Conservation (phyloP, 1,140 invertebrate species). For the Eueides isabella region DNA sequence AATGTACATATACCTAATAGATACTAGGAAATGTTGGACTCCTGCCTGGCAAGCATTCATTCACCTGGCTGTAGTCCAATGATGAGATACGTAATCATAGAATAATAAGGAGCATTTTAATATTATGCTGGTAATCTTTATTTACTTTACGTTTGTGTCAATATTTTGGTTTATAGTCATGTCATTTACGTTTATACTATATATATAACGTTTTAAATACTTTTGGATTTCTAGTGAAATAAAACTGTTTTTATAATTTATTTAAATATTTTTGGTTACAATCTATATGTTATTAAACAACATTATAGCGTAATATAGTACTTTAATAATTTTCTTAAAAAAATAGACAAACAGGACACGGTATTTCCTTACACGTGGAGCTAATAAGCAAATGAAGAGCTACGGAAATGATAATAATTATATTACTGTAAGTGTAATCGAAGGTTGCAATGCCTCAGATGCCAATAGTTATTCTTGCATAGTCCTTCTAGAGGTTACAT, state of each 20-base stretch:
- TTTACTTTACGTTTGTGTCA: neutral
- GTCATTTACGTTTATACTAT: neutral
- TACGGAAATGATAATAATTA: slow-evolving; percentile 56
- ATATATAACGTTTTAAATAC: too few species aligned
- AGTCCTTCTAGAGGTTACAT: slow-evolving; percentile 23
- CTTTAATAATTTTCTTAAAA: neutral
- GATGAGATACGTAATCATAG: slow-evolving; percentile 44
- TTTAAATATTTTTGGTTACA: neutral
- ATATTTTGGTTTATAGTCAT: neutral
- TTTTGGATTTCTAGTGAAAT: neutral
- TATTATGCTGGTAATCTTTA: slow-evolving; percentile 5
- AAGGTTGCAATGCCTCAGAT: slow-evolving; percentile 34
- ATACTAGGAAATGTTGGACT: slow-evolving; percentile 70
- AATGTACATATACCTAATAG: neutral
- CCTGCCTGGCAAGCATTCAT: slow-evolving; percentile 54
- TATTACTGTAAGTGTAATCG: slow-evolving; percentile 31
- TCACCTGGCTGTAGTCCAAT: slow-evolving; percentile 60
- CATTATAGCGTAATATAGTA: neutral
- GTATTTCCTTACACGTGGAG: slow-evolving; percentile 15
- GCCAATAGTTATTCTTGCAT: slow-evolving; percentile 29
- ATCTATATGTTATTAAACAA: neutral
- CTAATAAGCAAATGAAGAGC: slow-evolving; percentile 33
- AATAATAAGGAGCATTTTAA: slow-evolving; percentile 26
- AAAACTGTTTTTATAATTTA: neutral
- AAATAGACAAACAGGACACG: neutral